These are phyloP conservation scores for Corythaixoides concolor DNA, from an alignment of 2,113 vertebrate genomes.

Conservation along the genomic window DNA sequence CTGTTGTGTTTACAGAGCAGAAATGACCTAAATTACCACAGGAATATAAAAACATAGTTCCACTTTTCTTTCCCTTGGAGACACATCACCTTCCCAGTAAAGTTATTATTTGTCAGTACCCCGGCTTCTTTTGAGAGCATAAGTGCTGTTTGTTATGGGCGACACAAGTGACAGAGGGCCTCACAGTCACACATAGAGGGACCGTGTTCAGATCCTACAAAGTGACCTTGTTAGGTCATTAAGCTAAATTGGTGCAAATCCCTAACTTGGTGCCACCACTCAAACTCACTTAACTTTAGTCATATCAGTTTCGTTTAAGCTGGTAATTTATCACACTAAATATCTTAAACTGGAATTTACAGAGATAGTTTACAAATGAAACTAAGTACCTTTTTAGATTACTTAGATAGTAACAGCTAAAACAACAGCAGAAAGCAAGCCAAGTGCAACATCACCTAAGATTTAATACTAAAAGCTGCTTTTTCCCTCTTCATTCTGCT, in stretches of 20 bases:
- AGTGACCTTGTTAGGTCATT: constrained; percentile 37
- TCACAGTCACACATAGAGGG: constrained; percentile 5
- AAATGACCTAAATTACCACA: not conserved
- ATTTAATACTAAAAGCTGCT: constrained; percentile 14
- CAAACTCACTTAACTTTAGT: constrained; percentile 37
- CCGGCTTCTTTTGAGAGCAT: constrained; percentile 8
- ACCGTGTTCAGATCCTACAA: constrained; percentile 17
- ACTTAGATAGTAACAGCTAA: constrained; percentile 7
- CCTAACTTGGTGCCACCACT: constrained; percentile 43
- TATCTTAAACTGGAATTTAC: not conserved
- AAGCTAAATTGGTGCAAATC: constrained; percentile 37
- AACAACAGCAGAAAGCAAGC: not conserved
- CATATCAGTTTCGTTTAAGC: not conserved
- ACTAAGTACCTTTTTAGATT: not conserved
- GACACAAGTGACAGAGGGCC: constrained; percentile 28
- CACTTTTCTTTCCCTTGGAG: constrained; percentile 28
- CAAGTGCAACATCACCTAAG: not conserved
- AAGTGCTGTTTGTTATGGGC: constrained; percentile 8
- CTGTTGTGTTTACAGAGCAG: constrained; percentile 24
- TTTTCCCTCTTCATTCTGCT: constrained; percentile 47
- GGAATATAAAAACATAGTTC: not conserved
- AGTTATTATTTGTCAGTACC: not conserved
- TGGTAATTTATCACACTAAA: constrained; percentile 32
- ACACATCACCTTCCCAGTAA: not conserved
- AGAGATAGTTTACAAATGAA: not conserved